phyloP scores from a whole-genome alignment of 2,113 vertebrate species.

The Mungos mungo region DNA sequence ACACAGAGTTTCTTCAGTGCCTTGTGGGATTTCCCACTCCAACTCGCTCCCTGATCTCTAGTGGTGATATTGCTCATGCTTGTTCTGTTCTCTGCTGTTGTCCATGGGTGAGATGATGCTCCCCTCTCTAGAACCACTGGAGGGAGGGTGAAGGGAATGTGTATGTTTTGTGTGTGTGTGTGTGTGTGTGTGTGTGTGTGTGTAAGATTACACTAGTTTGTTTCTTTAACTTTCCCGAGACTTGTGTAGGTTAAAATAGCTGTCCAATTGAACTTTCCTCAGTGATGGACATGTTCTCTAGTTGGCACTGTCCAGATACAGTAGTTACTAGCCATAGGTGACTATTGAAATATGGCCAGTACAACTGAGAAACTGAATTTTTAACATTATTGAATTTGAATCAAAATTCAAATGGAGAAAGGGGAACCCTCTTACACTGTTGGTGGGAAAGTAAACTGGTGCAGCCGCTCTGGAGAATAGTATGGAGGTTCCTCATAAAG shows the following conservation, averaged over 20 bases:
- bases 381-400: neutral
- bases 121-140: neutral
- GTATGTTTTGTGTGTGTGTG: neutral
- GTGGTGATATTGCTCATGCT: neutral
- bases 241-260: neutral
- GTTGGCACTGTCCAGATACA: neutral
- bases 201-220: neutral
- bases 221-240: neutral
- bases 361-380: neutral
- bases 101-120: neutral
- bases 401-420: neutral
- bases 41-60: neutral
- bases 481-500: too few relatives aligned
- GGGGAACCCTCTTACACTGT: too few relatives aligned
- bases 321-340: neutral
- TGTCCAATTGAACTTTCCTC: neutral
- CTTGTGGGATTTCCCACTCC: neutral
- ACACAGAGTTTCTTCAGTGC: neutral
- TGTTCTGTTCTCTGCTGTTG: neutral
- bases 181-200: neutral
- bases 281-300: neutral
- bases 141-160: neutral
- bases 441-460: too few relatives aligned
- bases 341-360: neutral
- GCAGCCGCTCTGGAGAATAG: too few relatives aligned